Percentiles rank a stretch among this genome's conserved stretches.
These are phyloP conservation scores for Mormyrus hasselquistii DNA, from an alignment of 2,797 vertebrate genomes.

Conservation along the genomic window DNA sequence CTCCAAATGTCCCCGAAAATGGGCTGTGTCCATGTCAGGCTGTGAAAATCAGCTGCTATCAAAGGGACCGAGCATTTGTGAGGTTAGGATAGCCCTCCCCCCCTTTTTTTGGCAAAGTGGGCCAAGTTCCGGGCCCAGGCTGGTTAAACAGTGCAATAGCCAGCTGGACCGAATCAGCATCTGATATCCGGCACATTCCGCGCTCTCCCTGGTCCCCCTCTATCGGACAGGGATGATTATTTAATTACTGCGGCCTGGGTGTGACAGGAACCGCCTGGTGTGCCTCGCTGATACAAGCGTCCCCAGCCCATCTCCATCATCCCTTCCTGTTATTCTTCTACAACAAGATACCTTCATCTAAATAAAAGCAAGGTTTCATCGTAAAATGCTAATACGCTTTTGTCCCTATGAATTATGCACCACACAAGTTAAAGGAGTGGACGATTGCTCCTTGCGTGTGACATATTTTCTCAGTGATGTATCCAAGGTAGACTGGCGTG, in stretches of 20 bases:
- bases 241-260: conserved; percentile 39
- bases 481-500: too few species aligned
- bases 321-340: conserved; percentile 24
- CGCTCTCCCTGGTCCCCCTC: neutral
- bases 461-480: neutral
- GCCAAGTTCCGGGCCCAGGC: neutral
- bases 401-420: neutral
- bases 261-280: conserved; percentile 26
- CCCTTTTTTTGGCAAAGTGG: neutral
- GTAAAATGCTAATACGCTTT: neutral
- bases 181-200: neutral
- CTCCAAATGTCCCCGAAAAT: neutral
- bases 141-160: conserved; percentile 13
- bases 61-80: neutral
- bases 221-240: conserved; percentile 30
- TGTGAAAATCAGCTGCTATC: conserved; percentile 11
- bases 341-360: neutral
- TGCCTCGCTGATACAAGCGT: conserved; percentile 24
- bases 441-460: neutral
- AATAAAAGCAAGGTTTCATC: neutral
- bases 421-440: neutral
- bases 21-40: neutral
- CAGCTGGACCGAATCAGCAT: conserved; percentile 10
- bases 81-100: neutral
- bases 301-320: conserved; percentile 20